A percentile compares a stretch with the other conserved stretches of the same genome.
These are phyloP conservation scores for Danaus chrysippus DNA, from an alignment of 2,888 invertebrate genomes.

Conservation along the genomic window DNA sequence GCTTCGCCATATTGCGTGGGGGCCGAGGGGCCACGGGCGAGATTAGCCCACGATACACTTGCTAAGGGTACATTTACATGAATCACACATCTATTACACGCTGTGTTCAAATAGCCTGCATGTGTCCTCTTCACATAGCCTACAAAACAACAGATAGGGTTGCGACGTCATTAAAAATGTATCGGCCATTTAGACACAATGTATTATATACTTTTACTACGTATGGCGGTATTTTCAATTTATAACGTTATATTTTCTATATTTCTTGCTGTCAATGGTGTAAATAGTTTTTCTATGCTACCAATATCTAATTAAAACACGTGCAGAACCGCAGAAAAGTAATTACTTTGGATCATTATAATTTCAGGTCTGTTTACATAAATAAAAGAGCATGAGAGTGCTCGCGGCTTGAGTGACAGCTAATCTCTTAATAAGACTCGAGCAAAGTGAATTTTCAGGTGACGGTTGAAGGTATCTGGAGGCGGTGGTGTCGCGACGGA, in stretches of 20 bases:
- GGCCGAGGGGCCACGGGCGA: slow-evolving; percentile 41
- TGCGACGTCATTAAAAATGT: slow-evolving; percentile 52
- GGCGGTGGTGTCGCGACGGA: slow-evolving; percentile 42
- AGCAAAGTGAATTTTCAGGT: slow-evolving; percentile 61
- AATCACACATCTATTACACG: slow-evolving; percentile 71
- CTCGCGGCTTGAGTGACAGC: slow-evolving; percentile 49
- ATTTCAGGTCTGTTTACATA: slow-evolving; percentile 33
- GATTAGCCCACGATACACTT: slow-evolving; percentile 70
- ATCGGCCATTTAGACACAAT: slow-evolving; percentile 33
- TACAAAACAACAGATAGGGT: slow-evolving; percentile 62
- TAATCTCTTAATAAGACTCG: slow-evolving; percentile 62
- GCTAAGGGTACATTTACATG: slow-evolving; percentile 75
- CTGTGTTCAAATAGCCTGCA: slow-evolving; percentile 62
- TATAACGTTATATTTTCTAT: too few species aligned
- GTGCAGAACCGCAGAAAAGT: slow-evolving; percentile 4
- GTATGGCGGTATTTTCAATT: too few species aligned
- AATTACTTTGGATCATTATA: slow-evolving; percentile 20
- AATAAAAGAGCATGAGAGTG: slow-evolving; percentile 48
- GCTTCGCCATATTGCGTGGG: slow-evolving; percentile 59
- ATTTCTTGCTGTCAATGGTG: too few species aligned
- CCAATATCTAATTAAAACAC: neutral
- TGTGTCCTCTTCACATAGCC: slow-evolving; percentile 71
- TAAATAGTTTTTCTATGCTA: too few species aligned
- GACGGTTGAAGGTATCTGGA: slow-evolving; percentile 37
- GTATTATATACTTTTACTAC: slow-evolving; percentile 11